Base-by-base conservation (phyloP, 2,113 vertebrate species). In the Mixornis gularis region DNA sequence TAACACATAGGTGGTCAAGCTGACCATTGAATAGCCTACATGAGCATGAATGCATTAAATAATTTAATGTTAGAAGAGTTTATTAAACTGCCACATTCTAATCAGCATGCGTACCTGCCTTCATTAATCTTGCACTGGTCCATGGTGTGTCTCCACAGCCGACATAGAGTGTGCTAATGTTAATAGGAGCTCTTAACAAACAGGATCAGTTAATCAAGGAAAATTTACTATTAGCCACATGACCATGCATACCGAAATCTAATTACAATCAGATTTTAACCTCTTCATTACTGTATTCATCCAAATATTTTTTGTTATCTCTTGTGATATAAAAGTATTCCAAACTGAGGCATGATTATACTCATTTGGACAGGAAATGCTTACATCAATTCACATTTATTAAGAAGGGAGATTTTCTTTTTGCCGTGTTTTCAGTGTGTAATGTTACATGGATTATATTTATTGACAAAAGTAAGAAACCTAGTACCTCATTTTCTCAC, bases 21-120 rank as follows among this genome's bases (percentile, higher is more conserved):
- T 98, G 98, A 98, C 98, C 98, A 98, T 97, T 96, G 97, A 98
- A 98, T 98, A 98, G 98, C 97, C 97, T 98, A 97, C 99, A 99
- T 99, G 99, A 98, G 98, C 96, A 98, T 98, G 99, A 99, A 99
- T 99, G 98, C 98, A 99, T 99, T 99, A 99, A 98, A 98, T 98
- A 98, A 98, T 99, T 99, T 99, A 99, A 98, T 98, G 98, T 98
- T 97, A 97, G 96, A 97, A 98, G 98, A 98, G 98, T 98, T 98
- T 98, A 99, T 99, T 99, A 98, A 98, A 98, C 97, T 98, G 98
- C 98, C 97, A 97, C 98, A 97, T 98, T 98, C 98, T 98, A 98
- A 98, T 98, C 98, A 98, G 98, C 98, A 96, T 97, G 98, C 97
- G 96, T 96, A 98, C 97, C 98, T 98, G 98, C 98, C 98, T 98